These are phyloP conservation scores for Drosophila kikkawai DNA, from an alignment of 1,140 invertebrate genomes.

Conservation along the genomic window DNA sequence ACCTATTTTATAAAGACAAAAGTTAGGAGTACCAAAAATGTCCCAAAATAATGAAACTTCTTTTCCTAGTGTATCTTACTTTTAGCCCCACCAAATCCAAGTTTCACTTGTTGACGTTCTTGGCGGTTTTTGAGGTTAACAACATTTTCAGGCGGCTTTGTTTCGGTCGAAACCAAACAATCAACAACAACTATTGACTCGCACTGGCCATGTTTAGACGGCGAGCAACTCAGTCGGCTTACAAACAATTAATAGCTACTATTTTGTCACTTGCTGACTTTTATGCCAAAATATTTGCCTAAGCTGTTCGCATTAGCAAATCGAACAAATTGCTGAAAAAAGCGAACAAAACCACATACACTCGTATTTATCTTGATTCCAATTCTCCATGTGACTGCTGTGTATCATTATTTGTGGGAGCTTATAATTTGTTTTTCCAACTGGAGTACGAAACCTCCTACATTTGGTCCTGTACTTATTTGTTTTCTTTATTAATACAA, in stretches of 20 bases:
- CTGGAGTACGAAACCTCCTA: slow-evolving; percentile 29
- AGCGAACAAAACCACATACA: slow-evolving; percentile 30
- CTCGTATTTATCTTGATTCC: slow-evolving; percentile 45
- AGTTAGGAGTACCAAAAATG: not conserved
- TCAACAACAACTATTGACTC: slow-evolving; percentile 57
- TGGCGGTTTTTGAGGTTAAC: slow-evolving; percentile 84
- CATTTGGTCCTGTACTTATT: slow-evolving; percentile 18
- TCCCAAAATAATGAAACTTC: not conserved
- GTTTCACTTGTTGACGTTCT: slow-evolving; percentile 77
- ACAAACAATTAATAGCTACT: slow-evolving; percentile 76
- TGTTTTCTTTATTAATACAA: slow-evolving; percentile 12
- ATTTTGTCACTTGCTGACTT: slow-evolving; percentile 74
- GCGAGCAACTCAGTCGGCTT: slow-evolving; percentile 44
- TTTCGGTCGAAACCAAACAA: slow-evolving; percentile 39
- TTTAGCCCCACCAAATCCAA: slow-evolving; percentile 26
- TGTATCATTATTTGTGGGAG: slow-evolving; percentile 47
- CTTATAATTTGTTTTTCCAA: slow-evolving; percentile 63
- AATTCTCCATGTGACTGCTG: slow-evolving; percentile 31
- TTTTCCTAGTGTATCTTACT: slow-evolving; percentile 9
- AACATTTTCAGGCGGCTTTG: slow-evolving; percentile 72
- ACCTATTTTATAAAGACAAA: not conserved
- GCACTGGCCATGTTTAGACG: slow-evolving; percentile 73
- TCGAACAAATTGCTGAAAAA: slow-evolving; percentile 61
- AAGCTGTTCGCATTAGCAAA: slow-evolving; percentile 72
- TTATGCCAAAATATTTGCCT: slow-evolving; percentile 76